These are phyloP conservation scores for Falco peregrinus DNA, from an alignment of 2,797 vertebrate genomes.

Conservation along the genomic window DNA sequence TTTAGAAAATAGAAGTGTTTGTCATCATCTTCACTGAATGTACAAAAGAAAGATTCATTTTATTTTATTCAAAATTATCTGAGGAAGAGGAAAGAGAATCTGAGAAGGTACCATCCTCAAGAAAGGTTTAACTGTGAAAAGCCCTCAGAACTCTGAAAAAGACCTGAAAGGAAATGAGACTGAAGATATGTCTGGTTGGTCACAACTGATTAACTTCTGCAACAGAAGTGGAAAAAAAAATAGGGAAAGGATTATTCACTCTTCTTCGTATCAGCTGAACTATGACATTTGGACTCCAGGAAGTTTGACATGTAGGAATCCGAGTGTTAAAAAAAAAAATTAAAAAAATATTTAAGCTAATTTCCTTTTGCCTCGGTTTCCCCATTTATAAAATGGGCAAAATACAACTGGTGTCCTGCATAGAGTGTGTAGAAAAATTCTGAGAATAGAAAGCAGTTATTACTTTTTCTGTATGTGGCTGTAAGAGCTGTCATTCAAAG, in stretches of 20 bases:
- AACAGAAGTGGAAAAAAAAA: background rate
- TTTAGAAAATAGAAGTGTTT: background rate
- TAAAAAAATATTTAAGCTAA: background rate
- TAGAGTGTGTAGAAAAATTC: background rate
- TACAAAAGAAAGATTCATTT: background rate
- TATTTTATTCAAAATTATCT: background rate
- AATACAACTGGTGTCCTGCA: background rate
- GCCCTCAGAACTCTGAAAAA: background rate
- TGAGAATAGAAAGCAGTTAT: background rate
- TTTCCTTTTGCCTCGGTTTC: background rate
- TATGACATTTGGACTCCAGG: background rate
- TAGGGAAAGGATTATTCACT: background rate
- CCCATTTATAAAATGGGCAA: background rate
- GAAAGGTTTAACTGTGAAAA: background rate
- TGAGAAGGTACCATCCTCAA: background rate
- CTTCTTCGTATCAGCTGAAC: background rate
- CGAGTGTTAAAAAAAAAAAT: background rate
- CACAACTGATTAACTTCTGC: background rate
- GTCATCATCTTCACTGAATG: background rate
- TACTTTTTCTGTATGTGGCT: background rate
- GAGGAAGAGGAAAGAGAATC: background rate
- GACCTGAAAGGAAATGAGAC: background rate
- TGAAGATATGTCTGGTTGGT: background rate
- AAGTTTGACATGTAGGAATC: background rate
- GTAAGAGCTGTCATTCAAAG: background rate